These are phyloP conservation scores for Sula dactylatra DNA, from an alignment of 2,113 vertebrate genomes.

Conservation along the genomic window DNA sequence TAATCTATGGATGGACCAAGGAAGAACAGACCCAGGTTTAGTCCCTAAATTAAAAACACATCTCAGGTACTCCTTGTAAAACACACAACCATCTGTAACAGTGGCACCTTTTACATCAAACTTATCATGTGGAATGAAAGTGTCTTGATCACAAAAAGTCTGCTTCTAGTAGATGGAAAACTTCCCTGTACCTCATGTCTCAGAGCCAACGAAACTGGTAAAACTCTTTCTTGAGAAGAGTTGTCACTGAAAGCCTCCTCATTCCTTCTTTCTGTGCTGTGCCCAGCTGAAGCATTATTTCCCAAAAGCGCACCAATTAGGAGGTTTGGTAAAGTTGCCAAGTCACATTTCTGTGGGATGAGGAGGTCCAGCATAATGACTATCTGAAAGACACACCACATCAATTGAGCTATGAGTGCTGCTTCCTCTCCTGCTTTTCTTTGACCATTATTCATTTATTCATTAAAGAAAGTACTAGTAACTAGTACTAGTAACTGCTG, in stretches of 20 bases:
- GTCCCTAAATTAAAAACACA: not conserved
- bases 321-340: slow-evolving; percentile 18
- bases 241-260: not conserved
- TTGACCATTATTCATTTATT: not conserved
- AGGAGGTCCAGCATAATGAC: not conserved
- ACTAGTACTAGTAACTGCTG: not conserved
- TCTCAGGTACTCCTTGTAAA: not conserved
- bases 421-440: not conserved
- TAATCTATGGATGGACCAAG: not conserved
- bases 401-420: not conserved
- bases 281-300: not conserved
- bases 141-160: not conserved
- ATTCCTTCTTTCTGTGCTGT: not conserved
- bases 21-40: not conserved
- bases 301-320: not conserved
- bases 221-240: not conserved
- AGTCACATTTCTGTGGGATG: slow-evolving; percentile 34
- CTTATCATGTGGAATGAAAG: not conserved
- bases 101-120: not conserved
- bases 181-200: not conserved
- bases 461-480: not conserved
- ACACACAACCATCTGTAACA: not conserved
- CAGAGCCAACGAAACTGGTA: not conserved
- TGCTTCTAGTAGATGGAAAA: not conserved
- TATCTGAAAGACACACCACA: not conserved